Conservation (phyloP, 2,113 vertebrate genomes). For the Diglossa brunneiventris region DNA sequence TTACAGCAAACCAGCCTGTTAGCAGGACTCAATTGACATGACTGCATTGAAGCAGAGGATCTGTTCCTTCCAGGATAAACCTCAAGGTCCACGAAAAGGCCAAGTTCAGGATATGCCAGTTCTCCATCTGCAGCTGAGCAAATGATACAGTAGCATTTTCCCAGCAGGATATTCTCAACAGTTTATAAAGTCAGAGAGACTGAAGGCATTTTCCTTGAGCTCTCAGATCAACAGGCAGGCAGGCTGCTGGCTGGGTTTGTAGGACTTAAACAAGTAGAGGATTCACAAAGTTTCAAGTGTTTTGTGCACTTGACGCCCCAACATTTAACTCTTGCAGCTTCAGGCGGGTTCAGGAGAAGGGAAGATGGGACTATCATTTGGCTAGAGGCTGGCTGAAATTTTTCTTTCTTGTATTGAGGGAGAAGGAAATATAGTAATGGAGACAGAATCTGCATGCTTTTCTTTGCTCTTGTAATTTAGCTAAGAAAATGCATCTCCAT, state of each 20-base stretch:
- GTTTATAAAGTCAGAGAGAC: not conserved
- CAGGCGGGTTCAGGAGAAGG: not conserved
- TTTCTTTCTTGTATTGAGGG: not conserved
- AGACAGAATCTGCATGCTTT: not conserved
- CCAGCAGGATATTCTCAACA: not conserved
- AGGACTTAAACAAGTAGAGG: not conserved
- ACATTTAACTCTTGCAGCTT: not conserved
- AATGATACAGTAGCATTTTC: conserved; percentile 32
- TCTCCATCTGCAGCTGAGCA: conserved; percentile 5
- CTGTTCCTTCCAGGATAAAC: not conserved
- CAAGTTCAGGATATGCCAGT: conserved; percentile 6
- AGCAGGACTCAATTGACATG: not conserved
- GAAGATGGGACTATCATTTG: not conserved
- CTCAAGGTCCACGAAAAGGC: not conserved
- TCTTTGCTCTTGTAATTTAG: not conserved
- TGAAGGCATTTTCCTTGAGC: not conserved
- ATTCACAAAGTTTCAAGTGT: not conserved
- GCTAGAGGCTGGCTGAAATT: not conserved
- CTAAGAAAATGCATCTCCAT: not conserved
- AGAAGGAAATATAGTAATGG: not conserved
- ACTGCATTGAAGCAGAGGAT: not conserved
- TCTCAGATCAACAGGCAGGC: not conserved
- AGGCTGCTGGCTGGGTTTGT: not conserved
- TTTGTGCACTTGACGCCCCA: not conserved
- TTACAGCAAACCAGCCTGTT: not conserved